Evolutionary conservation across 2,797 vertebrate species (phyloP).

Genomic region (Aeoliscus strigatus): DNA sequence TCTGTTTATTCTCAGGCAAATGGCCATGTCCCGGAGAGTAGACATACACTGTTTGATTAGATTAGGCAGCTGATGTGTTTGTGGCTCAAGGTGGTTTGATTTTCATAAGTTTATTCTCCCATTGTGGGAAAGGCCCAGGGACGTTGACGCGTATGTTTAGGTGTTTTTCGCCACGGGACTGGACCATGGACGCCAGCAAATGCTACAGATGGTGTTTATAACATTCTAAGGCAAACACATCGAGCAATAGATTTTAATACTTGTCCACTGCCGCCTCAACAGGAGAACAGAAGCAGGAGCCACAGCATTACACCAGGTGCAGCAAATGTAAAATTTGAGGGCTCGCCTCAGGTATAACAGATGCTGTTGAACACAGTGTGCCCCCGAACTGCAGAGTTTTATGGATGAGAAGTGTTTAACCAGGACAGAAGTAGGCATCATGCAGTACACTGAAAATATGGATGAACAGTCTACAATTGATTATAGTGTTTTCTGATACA

Average conservation of each 20-base stretch:
- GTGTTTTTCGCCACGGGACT: not conserved
- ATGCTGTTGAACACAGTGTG: too few relatives aligned
- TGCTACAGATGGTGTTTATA: not conserved
- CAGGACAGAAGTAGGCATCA: too few relatives aligned
- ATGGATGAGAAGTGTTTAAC: too few relatives aligned
- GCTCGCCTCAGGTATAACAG: too few relatives aligned
- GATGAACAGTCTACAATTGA: too few relatives aligned
- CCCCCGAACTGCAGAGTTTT: too few relatives aligned
- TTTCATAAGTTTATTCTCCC: constrained; percentile 12
- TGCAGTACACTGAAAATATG: too few relatives aligned
- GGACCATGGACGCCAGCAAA: constrained; percentile 9
- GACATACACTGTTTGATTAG: constrained; percentile 44
- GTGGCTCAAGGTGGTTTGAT: constrained; percentile 25
- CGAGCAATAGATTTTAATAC: constrained; percentile 1
- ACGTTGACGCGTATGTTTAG: constrained; percentile 3
- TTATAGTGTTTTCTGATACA: too few relatives aligned
- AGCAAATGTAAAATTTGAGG: too few relatives aligned
- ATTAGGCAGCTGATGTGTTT: constrained; percentile 30
- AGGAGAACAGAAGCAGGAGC: too few relatives aligned
- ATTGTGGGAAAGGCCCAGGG: not conserved
- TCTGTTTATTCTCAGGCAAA: constrained; percentile 36
- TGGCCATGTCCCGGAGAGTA: constrained; percentile 15
- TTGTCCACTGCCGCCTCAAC: not conserved
- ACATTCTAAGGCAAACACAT: not conserved
- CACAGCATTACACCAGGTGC: too few relatives aligned